These are phyloP conservation scores for Campoletis raptor DNA, from an alignment of 2,888 invertebrate genomes.

Conservation along the genomic window DNA sequence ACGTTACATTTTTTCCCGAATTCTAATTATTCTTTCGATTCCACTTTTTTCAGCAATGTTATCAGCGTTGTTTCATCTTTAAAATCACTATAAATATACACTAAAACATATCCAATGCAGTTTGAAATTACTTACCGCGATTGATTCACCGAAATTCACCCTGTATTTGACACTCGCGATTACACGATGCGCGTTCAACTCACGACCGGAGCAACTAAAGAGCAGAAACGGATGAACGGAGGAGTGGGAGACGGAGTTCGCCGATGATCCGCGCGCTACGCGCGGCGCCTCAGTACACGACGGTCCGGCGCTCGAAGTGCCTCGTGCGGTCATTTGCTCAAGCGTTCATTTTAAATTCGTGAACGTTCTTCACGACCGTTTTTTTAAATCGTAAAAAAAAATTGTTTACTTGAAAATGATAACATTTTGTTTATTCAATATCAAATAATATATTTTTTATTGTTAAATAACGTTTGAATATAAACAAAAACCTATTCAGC, in stretches of 20 bases:
- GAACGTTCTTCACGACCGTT: background rate
- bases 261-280: background rate
- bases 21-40: background rate
- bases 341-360: background rate
- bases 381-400: background rate
- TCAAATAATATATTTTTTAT: background rate
- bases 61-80: background rate
- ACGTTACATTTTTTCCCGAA: background rate
- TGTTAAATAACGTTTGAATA: background rate
- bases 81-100: conserved; percentile 14
- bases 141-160: conserved; percentile 68
- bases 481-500: background rate
- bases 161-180: conserved; percentile 59
- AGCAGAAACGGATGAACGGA: conserved; percentile 29
- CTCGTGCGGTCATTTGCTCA: conserved; percentile 10
- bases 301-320: background rate
- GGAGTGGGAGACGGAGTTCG: conserved; percentile 9
- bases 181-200: conserved; percentile 59
- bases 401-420: background rate
- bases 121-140: conserved; percentile 70
- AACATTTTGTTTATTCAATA: background rate
- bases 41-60: background rate
- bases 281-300: conserved; percentile 7
- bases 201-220: conserved; percentile 57
- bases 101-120: background rate